Conservation (phyloP, 2,113 vertebrate species). For the Acrocephalus kingi region DNA sequence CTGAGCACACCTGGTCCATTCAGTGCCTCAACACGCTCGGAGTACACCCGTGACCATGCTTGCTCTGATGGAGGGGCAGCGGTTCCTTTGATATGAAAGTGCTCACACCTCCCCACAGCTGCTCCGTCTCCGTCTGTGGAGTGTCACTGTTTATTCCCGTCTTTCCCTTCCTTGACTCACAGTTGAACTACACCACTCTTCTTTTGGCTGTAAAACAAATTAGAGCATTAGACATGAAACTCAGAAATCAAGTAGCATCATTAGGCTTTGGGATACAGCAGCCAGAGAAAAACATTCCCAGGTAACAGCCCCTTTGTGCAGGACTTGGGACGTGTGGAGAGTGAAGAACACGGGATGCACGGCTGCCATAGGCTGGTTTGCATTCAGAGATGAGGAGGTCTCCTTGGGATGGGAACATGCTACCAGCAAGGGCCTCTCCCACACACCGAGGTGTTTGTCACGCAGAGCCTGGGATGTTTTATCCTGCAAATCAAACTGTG, state of each 20-base stretch:
- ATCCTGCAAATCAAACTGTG: accelerated
- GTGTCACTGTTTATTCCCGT: not conserved
- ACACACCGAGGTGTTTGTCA: accelerated
- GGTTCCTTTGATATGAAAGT: not conserved
- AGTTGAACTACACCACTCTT: not conserved
- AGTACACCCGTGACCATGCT: not conserved
- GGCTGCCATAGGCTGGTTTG: not conserved
- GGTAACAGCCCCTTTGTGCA: not conserved
- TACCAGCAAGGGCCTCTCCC: not conserved
- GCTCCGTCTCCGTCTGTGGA: not conserved
- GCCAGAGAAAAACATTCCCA: not conserved
- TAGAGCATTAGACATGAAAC: not conserved
- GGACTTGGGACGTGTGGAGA: accelerated
- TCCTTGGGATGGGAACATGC: not conserved
- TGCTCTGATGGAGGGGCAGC: not conserved
- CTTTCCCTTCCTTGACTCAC: not conserved
- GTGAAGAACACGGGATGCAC: accelerated
- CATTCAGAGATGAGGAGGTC: not conserved
- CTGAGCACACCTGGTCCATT: not conserved
- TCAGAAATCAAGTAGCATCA: not conserved
- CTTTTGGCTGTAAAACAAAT: not conserved
- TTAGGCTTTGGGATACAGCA: not conserved
- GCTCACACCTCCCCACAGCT: not conserved
- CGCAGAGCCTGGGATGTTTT: accelerated
- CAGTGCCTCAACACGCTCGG: not conserved